A percentile compares a stretch with the other conserved stretches of the same genome.
Conservation (phyloP, 2,797 vertebrate species). For the Siniperca undulata region DNA sequence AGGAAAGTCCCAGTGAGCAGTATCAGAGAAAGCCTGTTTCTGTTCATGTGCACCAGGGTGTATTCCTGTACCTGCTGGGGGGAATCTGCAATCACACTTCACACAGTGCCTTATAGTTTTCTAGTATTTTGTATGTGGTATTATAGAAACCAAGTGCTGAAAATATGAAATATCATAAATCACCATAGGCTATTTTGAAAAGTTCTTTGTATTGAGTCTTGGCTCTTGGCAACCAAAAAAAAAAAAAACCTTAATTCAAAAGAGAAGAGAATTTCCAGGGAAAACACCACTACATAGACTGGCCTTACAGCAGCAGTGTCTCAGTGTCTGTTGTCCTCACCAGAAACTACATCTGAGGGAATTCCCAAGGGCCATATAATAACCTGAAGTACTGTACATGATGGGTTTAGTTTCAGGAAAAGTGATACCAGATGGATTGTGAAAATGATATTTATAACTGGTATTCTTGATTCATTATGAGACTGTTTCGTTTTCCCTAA, state of each 20-base stretch:
- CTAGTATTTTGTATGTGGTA: background rate
- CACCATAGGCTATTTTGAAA: background rate
- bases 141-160: background rate
- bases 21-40: background rate
- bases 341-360: conserved; percentile 49
- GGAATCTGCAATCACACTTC: background rate
- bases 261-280: background rate
- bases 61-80: conserved; percentile 7
- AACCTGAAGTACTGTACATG: too few relatives aligned
- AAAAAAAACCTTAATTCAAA: background rate
- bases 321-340: background rate
- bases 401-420: conserved; percentile 5
- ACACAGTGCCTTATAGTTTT: background rate
- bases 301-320: background rate
- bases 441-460: conserved; percentile 3
- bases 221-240: background rate
- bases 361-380: conserved; percentile 40
- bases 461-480: background rate
- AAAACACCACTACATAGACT: background rate
- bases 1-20: conserved; percentile 55
- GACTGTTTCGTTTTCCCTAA: background rate
- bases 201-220: background rate
- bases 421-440: background rate
- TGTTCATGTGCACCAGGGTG: background rate
- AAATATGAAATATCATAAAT: too few relatives aligned